Evolutionary conservation across 2,888 invertebrate genomes (phyloP).

Genomic region (Neoitamus cyanurus): DNA sequence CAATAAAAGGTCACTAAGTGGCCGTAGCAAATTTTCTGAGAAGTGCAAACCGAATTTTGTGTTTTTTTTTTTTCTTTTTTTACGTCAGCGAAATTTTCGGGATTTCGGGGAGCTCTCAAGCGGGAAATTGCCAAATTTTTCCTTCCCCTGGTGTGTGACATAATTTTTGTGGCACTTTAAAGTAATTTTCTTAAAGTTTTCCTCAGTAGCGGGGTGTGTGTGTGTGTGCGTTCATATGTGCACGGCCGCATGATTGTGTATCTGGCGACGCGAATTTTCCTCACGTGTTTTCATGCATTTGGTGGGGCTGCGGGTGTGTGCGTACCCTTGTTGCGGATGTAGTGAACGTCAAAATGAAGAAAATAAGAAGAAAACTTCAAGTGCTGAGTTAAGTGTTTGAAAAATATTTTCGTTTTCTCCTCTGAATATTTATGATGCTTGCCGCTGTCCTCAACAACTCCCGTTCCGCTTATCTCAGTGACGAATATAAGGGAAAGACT

Average conservation of each 20-base stretch:
- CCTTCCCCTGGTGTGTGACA: background rate
- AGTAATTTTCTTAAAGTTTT: background rate
- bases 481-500: background rate
- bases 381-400: background rate
- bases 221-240: background rate
- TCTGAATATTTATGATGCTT: background rate
- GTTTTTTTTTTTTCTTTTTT: background rate
- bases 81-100: background rate
- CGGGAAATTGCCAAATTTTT: background rate
- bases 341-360: conserved; percentile 3
- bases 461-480: background rate
- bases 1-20: background rate
- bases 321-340: background rate
- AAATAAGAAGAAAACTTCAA: background rate
- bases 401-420: background rate
- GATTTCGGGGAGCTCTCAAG: background rate
- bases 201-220: background rate
- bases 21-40: background rate
- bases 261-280: background rate
- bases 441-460: background rate
- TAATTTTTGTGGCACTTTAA: background rate
- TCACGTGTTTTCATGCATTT: background rate
- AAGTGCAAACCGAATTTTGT: background rate
- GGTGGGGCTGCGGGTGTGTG: background rate
- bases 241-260: background rate